Percentiles rank a stretch among this genome's conserved stretches.
These are phyloP conservation scores for Atta texana DNA, from an alignment of 1,140 invertebrate genomes.

Conservation along the genomic window DNA sequence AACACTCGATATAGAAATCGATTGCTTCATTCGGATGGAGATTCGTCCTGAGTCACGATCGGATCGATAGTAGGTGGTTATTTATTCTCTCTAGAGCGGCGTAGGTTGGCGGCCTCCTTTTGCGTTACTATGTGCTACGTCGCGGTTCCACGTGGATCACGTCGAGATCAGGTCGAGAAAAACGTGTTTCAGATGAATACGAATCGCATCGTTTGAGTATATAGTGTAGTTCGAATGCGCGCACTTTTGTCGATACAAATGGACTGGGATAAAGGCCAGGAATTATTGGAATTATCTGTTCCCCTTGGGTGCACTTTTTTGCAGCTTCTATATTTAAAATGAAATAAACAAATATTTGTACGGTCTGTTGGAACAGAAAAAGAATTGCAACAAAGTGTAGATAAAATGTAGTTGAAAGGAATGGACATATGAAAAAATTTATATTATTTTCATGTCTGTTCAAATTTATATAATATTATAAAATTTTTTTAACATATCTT, in stretches of 20 bases:
- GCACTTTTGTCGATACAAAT: conserved; percentile 39
- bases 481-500: background rate
- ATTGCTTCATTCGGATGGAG: conserved; percentile 53
- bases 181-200: conserved; percentile 51
- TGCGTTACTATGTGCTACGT: conserved; percentile 42
- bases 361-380: background rate
- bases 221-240: background rate
- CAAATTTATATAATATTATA: too few species aligned
- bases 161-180: conserved; percentile 24
- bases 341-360: background rate
- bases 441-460: too few species aligned
- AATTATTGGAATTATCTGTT: conserved; percentile 32
- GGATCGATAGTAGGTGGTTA: conserved; percentile 59
- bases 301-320: background rate
- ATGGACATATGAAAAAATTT: background rate
- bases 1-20: conserved; percentile 33
- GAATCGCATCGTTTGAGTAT: conserved; percentile 31
- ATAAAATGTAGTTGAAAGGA: background rate
- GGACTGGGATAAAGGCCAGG: background rate
- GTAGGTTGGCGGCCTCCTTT: conserved; percentile 64
- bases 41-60: conserved; percentile 61
- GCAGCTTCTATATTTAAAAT: conserved; percentile 10
- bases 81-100: conserved; percentile 56
- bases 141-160: conserved; percentile 47
- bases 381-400: background rate